Conservation (phyloP, 2,888 invertebrate species). For the Xanthorhoe spadicearia region DNA sequence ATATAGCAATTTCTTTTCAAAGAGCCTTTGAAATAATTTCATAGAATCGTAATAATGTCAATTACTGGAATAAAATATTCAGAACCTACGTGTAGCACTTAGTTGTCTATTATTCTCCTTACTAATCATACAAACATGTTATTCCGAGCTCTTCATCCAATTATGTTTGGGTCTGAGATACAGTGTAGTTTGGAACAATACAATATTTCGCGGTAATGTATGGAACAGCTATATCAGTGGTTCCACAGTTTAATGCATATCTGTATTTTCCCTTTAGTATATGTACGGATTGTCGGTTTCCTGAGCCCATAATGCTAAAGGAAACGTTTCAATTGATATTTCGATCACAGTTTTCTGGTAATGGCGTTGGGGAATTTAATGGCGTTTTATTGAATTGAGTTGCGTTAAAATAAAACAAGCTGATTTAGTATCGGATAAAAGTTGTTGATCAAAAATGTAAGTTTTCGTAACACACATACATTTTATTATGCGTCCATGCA, state of each 20-base stretch:
- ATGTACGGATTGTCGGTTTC: slow-evolving; percentile 23
- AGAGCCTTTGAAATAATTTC: background rate
- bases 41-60: too few species aligned
- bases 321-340: slow-evolving; percentile 27
- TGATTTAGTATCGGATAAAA: background rate
- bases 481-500: too few species aligned
- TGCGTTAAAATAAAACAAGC: background rate
- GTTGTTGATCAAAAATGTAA: too few species aligned
- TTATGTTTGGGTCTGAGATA: slow-evolving; percentile 28
- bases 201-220: slow-evolving; percentile 12
- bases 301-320: slow-evolving; percentile 27
- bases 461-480: too few species aligned
- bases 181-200: slow-evolving; percentile 20
- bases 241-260: background rate
- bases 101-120: background rate
- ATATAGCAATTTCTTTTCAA: background rate
- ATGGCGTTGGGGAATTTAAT: background rate
- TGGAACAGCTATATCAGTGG: background rate
- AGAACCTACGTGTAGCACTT: background rate
- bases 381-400: background rate
- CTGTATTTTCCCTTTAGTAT: slow-evolving; percentile 21
- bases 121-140: slow-evolving; percentile 23
- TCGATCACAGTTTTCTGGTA: background rate
- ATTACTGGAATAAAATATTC: too few species aligned
- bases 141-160: slow-evolving; percentile 22